Base-by-base conservation (phyloP, 2,888 invertebrate genomes). In the Tetragnatha montana region DNA sequence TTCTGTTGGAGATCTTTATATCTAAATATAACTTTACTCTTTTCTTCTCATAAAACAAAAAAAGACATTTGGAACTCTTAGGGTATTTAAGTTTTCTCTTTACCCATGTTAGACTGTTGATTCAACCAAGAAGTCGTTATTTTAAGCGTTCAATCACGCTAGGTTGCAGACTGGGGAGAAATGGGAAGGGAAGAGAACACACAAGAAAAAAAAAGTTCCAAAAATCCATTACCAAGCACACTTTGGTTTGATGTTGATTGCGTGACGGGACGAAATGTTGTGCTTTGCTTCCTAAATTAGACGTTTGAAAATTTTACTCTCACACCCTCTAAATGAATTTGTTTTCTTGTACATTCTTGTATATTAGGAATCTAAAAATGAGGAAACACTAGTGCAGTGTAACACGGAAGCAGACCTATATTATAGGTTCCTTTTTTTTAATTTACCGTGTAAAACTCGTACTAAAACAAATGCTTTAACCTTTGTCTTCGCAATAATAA, bases 271-370 rank as follows among this genome's bases (percentile, higher is more conserved):
- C 51, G 60, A 17, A 78, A 78, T 60, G 78, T 60, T 19, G 51
- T 51, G 51, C 50, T 35, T 35, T 60, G 78, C 21, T 60, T 78
- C 78, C 22, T 60, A 78, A 68, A 78, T 78, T 78, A 78, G 78
- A 21, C 8, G 60, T 10, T 10, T 17, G 17, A 60, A 60, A 4
- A 10, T 60, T 60, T 60, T 60, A 60, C 10, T 60, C 17, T 60
- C 12, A 51, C 8, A 8, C 60, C 60, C 17, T 6, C 8, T 10
- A 17, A 17, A 3, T 4, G 60, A 60, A 60, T 60, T 60, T 60
- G 60, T 12, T 60, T 60, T 35, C 4, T 35, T 4, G 35, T 35
- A 35, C 4, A 35, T 60, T 35, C 4, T 35, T 4, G 35, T 35
- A 35, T 35, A 35, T 1, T 35, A 2, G 1, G 35, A 35, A 35